phyloP scores from a whole-genome alignment of 2,797 vertebrate species.

The Sandelia bainsii region DNA sequence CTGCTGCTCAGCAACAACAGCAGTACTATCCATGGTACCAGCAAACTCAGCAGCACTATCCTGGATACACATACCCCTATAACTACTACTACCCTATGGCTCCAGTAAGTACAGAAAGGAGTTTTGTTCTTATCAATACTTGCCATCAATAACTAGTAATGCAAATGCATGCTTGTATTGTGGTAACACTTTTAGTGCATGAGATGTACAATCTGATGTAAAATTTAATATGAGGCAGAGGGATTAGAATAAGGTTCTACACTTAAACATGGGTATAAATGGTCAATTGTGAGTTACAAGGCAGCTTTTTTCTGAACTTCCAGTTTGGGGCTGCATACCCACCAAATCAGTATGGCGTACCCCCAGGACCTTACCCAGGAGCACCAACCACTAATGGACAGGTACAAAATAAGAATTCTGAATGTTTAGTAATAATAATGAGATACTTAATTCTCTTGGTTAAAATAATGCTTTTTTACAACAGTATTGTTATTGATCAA shows the following conservation, averaged over 20 bases:
- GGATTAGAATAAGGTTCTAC: not conserved
- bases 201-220: not conserved
- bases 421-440: no score
- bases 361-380: constrained; percentile 76
- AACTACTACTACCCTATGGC: constrained; percentile 88
- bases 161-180: not conserved
- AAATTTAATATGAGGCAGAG: not conserved
- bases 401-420: constrained; percentile 64
- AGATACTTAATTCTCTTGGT: no score
- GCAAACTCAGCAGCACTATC: constrained; percentile 86
- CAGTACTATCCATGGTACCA: constrained; percentile 89
- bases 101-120: constrained; percentile 69
- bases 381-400: constrained; percentile 81
- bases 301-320: constrained; percentile 19
- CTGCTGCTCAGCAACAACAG: constrained; percentile 81
- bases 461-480: no score
- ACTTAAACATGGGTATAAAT: not conserved
- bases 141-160: not conserved
- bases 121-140: not conserved
- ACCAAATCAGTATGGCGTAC: constrained; percentile 81
- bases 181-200: not conserved
- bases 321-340: constrained; percentile 84
- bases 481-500: no score
- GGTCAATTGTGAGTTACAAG: not conserved
- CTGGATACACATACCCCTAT: constrained; percentile 89